phyloP scores from a whole-genome alignment of 2,888 invertebrate species.

The Sicus ferrugineus region DNA sequence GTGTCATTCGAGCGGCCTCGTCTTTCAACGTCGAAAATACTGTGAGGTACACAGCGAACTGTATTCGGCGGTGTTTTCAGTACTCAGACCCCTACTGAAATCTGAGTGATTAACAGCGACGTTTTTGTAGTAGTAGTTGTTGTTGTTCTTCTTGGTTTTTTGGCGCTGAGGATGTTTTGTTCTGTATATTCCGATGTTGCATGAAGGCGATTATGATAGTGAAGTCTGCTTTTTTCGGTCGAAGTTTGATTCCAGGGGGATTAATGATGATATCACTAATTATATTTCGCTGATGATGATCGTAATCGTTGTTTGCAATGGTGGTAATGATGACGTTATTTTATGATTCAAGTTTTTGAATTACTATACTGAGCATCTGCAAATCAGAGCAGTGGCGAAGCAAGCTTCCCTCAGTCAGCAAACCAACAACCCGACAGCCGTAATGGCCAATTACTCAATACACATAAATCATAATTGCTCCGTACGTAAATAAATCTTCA shows the following conservation, averaged over 20 bases:
- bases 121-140: not conserved
- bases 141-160: not conserved
- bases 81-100: too few relatives aligned
- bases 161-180: not conserved
- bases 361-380: constrained; percentile 18
- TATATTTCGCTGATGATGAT: too few relatives aligned
- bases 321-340: not conserved
- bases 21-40: constrained; percentile 10
- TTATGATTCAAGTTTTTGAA: too few relatives aligned
- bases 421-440: not conserved
- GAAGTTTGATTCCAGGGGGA: too few relatives aligned
- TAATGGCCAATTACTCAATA: constrained; percentile 29
- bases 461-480: constrained; percentile 38
- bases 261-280: too few relatives aligned
- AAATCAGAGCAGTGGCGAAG: not conserved
- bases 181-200: not conserved
- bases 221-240: too few relatives aligned
- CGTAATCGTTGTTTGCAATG: not conserved
- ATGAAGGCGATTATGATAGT: too few relatives aligned
- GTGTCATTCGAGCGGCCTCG: constrained; percentile 26
- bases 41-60: not conserved
- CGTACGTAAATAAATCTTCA: constrained; percentile 37
- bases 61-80: not conserved
- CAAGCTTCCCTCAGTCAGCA: not conserved
- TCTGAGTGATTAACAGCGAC: not conserved